Evolutionary conservation across 1,140 invertebrate species (phyloP), one percentile per base, ranked within the genome.

Genomic region (Cotesia chilonis): DNA sequence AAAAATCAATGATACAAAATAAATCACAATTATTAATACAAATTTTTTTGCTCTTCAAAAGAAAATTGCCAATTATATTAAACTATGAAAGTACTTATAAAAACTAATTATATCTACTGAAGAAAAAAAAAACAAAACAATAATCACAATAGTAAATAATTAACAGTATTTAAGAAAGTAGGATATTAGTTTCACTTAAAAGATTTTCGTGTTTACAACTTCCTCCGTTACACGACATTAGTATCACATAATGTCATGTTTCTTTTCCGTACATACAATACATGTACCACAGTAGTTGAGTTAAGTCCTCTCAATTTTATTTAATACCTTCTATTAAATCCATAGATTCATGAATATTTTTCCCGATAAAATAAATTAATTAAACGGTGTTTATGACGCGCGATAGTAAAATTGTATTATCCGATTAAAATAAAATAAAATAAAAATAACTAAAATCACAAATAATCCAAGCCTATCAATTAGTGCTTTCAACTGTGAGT

Each of bases 311-410:
- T 47, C 41, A 47, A 47, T 47, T 47, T 47, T 47, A 47, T 47
- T 47, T 47, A 47, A 47, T 47, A 9, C 6, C 41, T 47, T 10
- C 5, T 28, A 28, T 28, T 28, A 47, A 2, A 41, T 10, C 6
- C 41, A 47, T 47, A 47, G 6, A 47, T 47, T 6, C 10, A 47
- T 6, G 41, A 7, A 47, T 68, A 64, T 41, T 41, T 41, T 9
- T 47, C 41, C 61, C 54, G 57, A 61, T 37, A 47, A 73, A 73
- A 69, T 66, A 68, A 73, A 4, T 65, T 68, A 73, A 69, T 73
- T 73, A 73, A 68, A 73, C 35, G 60, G 57, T 47, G n/a, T 52
- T 12, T 51, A 55, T 67, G 52, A 55, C 52, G 52, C 61, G 47
- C 38, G 38, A 14, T 17, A 12, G 63, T 17, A 37, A 57, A 38